Conservation (phyloP, 2,113 vertebrate genomes). For the Micronycteris hirsuta region DNA sequence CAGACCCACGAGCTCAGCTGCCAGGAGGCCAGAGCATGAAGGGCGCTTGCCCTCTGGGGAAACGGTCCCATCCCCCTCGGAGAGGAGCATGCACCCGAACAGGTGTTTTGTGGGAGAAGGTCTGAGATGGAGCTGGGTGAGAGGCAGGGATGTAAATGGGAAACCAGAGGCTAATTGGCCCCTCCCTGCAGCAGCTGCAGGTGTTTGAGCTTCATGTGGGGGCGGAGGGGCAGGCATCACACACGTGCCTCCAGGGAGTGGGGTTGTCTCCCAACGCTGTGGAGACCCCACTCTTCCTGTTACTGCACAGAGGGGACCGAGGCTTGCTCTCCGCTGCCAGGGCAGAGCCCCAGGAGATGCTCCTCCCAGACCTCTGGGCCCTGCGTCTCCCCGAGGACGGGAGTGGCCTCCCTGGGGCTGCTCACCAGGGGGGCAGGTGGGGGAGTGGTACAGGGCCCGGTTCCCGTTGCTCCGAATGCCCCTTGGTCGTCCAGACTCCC, state of each 20-base stretch:
- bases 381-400: rapidly evolving
- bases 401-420: rapidly evolving
- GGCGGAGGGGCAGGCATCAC: rapidly evolving
- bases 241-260: not conserved
- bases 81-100: not conserved
- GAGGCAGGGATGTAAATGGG: rapidly evolving
- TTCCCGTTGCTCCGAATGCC: not conserved
- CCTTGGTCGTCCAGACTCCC: not conserved
- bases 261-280: not conserved
- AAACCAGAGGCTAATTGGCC: not conserved
- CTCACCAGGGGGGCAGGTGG: too few species aligned
- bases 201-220: too few species aligned
- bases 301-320: not conserved
- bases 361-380: not conserved
- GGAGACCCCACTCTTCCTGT: not conserved
- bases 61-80: not conserved
- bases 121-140: not conserved
- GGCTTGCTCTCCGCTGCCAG: not conserved
- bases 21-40: rapidly evolving
- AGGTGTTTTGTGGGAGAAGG: rapidly evolving
- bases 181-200: rapidly evolving
- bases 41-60: not conserved
- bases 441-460: rapidly evolving
- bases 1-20: rapidly evolving
- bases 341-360: not conserved